These are phyloP conservation scores for Cephus cinctus DNA, from an alignment of 1,140 invertebrate species.

Conservation along the genomic window DNA sequence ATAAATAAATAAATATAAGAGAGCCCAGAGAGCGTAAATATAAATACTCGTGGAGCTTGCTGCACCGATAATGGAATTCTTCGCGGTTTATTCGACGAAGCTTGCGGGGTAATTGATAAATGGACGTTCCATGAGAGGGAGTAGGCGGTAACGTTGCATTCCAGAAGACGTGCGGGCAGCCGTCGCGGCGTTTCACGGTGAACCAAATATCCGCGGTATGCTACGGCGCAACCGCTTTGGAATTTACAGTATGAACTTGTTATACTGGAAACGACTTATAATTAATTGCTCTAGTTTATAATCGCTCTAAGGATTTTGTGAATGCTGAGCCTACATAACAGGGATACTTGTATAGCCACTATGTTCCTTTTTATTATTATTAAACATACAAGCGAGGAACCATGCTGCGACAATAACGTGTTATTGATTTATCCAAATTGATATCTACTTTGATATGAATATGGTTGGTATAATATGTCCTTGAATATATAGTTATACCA, in stretches of 20 bases:
- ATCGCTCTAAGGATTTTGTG: constrained; percentile 20
- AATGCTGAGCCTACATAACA: constrained; percentile 28
- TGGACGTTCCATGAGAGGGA: constrained; percentile 10
- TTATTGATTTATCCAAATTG: no score
- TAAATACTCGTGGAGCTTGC: no score
- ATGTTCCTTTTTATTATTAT: no score
- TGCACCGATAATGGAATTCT: constrained; percentile 25
- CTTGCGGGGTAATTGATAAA: constrained; percentile 31
- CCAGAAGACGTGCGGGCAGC: constrained; percentile 34
- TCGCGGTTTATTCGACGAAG: constrained; percentile 22
- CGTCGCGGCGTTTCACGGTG: constrained; percentile 38
- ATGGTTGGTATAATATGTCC: no score
- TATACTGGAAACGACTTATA: constrained; percentile 36
- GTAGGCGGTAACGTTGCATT: constrained; percentile 23
- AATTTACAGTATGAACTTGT: constrained; percentile 37
- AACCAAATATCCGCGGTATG: constrained; percentile 41
- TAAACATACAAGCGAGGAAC: no score
- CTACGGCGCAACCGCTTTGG: constrained; percentile 24
- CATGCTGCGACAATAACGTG: no score
- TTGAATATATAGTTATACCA: no score
- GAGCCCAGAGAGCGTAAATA: no score
- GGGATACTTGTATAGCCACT: no score
- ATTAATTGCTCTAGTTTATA: constrained; percentile 48
- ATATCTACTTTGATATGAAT: no score
- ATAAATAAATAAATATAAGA: no score